Conservation (phyloP, 2,797 vertebrate species). For the Furcifer pardalis region DNA sequence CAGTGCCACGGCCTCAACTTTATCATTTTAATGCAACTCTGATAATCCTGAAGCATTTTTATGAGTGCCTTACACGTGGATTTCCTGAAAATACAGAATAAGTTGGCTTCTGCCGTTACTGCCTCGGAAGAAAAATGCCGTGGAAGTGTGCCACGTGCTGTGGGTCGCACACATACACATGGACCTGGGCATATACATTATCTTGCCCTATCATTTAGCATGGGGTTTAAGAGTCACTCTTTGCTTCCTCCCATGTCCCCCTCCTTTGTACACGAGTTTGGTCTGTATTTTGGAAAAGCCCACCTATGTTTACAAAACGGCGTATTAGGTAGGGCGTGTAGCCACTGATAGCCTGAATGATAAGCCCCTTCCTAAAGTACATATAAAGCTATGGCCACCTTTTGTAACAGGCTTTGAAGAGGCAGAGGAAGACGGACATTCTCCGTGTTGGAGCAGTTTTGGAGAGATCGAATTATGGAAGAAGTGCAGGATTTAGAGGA, state of each 20-base stretch:
- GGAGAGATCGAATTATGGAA: slow-evolving; percentile 84
- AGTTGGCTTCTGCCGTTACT: slow-evolving; percentile 53
- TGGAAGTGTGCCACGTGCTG: slow-evolving; percentile 64
- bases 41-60: slow-evolving; percentile 74
- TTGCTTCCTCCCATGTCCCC: slow-evolving; percentile 65
- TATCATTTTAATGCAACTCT: slow-evolving; percentile 76
- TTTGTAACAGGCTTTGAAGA: slow-evolving; percentile 76
- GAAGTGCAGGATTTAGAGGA: slow-evolving; percentile 87
- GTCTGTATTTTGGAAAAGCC: slow-evolving; percentile 67
- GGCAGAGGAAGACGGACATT: slow-evolving; percentile 70
- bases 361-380: slow-evolving; percentile 64
- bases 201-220: slow-evolving; percentile 40
- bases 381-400: slow-evolving; percentile 76
- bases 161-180: slow-evolving; percentile 33
- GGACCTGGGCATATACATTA: slow-evolving; percentile 29
- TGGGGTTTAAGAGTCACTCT: slow-evolving; percentile 70
- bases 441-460: slow-evolving; percentile 54
- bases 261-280: slow-evolving; percentile 56
- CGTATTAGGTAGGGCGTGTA: slow-evolving; percentile 58
- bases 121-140: slow-evolving; percentile 38
- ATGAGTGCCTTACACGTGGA: slow-evolving; percentile 66
- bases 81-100: slow-evolving; percentile 48
- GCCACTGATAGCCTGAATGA: slow-evolving; percentile 77
- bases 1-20: slow-evolving; percentile 77
- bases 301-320: slow-evolving; percentile 64